phyloP scores from a whole-genome alignment of 2,797 vertebrate genomes.

The Micropoecilia bifurca region DNA sequence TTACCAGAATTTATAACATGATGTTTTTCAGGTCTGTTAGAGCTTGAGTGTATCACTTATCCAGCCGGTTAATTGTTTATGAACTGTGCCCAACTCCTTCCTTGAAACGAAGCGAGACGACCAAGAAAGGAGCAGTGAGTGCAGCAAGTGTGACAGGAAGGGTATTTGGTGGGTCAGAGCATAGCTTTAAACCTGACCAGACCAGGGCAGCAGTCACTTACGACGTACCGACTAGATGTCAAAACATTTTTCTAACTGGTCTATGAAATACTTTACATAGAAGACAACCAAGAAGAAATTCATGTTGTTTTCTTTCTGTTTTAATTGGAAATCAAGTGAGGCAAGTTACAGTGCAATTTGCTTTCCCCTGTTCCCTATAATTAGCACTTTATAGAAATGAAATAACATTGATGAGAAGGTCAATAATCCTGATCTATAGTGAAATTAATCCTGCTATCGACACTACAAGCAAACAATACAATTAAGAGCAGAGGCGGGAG shows the following conservation, averaged over 20 bases:
- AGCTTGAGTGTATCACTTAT: conserved; percentile 80
- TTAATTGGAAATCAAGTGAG: conserved; percentile 81
- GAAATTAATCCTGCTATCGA: conserved; percentile 87
- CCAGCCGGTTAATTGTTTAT: conserved; percentile 81
- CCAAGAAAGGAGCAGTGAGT: conserved; percentile 48
- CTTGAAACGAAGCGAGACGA: conserved; percentile 65
- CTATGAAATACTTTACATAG: conserved; percentile 50
- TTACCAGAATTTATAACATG: conserved; percentile 76
- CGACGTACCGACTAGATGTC: conserved; percentile 25
- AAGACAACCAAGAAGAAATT: conserved; percentile 69
- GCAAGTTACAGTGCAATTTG: conserved; percentile 86
- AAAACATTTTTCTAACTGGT: conserved; percentile 37
- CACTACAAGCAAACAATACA: conserved; percentile 84
- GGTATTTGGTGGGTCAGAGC: conserved; percentile 59
- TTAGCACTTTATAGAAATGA: conserved; percentile 86
- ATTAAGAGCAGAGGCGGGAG: conserved; percentile 77
- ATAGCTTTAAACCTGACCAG: conserved; percentile 52
- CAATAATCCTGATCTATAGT: conserved; percentile 87
- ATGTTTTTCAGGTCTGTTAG: conserved; percentile 78
- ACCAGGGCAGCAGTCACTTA: conserved; percentile 38
- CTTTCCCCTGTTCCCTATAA: conserved; percentile 82
- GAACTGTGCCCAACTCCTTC: conserved; percentile 70
- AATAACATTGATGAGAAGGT: conserved; percentile 85
- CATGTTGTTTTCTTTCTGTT: conserved; percentile 77
- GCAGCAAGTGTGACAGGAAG: conserved; percentile 53